These are phyloP conservation scores for Nyctereutes procyonoides DNA, from an alignment of 2,113 vertebrate genomes.

Conservation along the genomic window DNA sequence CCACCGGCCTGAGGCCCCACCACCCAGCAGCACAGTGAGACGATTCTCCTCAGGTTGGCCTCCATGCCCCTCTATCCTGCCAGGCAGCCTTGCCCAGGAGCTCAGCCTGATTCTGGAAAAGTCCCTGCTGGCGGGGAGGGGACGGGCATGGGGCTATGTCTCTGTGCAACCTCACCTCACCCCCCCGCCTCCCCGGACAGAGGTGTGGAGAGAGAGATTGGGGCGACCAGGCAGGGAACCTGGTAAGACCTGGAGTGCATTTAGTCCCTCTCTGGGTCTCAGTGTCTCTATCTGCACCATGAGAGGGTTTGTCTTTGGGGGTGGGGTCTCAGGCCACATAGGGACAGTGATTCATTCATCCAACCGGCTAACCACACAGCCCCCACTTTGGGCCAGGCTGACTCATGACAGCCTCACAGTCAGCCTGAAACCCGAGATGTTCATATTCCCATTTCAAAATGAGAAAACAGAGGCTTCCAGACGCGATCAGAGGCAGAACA, in stretches of 20 bases:
- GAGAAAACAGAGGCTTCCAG: not conserved
- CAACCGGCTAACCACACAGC: too few species aligned
- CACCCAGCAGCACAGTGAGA: not conserved
- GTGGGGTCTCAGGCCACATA: not conserved
- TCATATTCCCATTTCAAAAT: not conserved
- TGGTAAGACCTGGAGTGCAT: too few species aligned
- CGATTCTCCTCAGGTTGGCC: not conserved
- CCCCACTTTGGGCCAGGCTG: not conserved
- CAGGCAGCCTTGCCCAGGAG: slow-evolving; percentile 7
- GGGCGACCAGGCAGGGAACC: not conserved
- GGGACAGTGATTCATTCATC: not conserved
- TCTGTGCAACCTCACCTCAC: not conserved
- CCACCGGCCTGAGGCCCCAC: not conserved
- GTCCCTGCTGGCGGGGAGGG: fast-evolving
- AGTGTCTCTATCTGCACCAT: not conserved
- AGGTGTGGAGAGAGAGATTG: not conserved
- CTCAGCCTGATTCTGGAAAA: not conserved
- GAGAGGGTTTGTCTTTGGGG: not conserved
- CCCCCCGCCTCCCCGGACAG: too few species aligned
- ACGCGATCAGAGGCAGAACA: too few species aligned
- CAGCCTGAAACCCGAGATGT: fast-evolving
- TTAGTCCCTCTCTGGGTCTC: not conserved
- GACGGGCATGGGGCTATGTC: too few species aligned
- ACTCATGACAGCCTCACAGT: too few species aligned
- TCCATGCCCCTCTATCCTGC: not conserved